Evolutionary conservation across 2,113 vertebrate genomes (phyloP).

Genomic region (Apeltes quadracus): DNA sequence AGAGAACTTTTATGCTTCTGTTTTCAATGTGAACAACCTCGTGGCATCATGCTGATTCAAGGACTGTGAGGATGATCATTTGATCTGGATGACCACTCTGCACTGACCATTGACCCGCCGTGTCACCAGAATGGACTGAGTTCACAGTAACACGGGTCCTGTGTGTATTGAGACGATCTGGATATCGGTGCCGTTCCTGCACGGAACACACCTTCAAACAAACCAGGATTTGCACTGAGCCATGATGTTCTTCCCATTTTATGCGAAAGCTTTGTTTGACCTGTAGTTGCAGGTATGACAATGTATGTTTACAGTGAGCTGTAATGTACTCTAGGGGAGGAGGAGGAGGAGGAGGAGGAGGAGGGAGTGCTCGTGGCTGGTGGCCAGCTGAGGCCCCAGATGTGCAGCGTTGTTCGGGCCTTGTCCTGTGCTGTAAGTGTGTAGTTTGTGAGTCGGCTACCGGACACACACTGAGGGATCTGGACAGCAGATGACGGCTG

Average conservation of each 20-base stretch:
- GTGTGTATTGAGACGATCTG: conserved; percentile 16
- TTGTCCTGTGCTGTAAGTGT: conserved; percentile 62
- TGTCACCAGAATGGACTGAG: conserved; percentile 6
- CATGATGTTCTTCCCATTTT: conserved; percentile 37
- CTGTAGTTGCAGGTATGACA: conserved; percentile 49
- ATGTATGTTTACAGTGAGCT: conserved; percentile 50
- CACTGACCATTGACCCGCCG: background rate
- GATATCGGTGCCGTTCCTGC: conserved; percentile 22
- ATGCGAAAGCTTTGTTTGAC: conserved; percentile 53
- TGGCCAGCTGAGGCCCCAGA: conserved; percentile 72
- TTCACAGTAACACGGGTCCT: conserved; percentile 3
- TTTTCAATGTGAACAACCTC: conserved; percentile 30
- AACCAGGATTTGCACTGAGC: conserved; percentile 12
- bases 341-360: conserved; percentile 14
- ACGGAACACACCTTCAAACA: conserved; percentile 35
- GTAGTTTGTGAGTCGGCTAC: conserved; percentile 58
- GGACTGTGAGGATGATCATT: conserved; percentile 19
- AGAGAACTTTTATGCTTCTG: conserved; percentile 39
- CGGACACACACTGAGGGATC: conserved; percentile 62
- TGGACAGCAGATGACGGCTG: conserved; percentile 72
- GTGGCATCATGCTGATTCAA: conserved; percentile 46
- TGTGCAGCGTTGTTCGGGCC: conserved; percentile 67
- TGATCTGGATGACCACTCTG: conserved; percentile 32
- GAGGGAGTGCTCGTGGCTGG: conserved; percentile 47
- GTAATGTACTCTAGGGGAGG: conserved; percentile 47